Conservation (phyloP, 2,113 vertebrate genomes). For the Sinocyclocheilus anshuiensis region DNA sequence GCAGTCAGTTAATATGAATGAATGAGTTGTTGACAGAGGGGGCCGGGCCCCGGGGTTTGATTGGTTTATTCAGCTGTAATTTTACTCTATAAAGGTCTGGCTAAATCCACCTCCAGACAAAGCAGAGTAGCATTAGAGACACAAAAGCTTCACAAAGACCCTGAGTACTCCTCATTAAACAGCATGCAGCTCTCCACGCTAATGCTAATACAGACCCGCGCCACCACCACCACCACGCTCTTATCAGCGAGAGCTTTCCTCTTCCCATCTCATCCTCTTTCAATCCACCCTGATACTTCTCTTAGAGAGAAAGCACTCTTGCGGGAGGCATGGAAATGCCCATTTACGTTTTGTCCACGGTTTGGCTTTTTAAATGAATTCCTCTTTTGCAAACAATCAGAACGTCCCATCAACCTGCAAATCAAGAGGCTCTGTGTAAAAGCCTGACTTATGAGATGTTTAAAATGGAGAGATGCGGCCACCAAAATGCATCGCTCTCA, state of each 20-base stretch:
- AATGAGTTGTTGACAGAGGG: constrained; percentile 72
- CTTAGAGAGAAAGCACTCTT: constrained; percentile 38
- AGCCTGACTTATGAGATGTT: constrained; percentile 40
- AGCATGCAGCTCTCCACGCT: constrained; percentile 61
- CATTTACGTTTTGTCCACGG: constrained; percentile 46
- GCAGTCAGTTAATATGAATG: constrained; percentile 74
- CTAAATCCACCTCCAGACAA: constrained; percentile 72
- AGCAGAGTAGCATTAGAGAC: constrained; percentile 75
- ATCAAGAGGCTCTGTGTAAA: constrained; percentile 54
- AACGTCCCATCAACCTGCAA: constrained; percentile 44
- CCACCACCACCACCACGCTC: constrained; percentile 37
- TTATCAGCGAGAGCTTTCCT: constrained; percentile 30
- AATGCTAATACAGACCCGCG: constrained; percentile 74
- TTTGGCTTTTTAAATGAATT: constrained; percentile 62
- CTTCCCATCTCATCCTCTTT: constrained; percentile 54
- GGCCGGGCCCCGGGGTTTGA: constrained; percentile 62
- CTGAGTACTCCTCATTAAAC: constrained; percentile 53
- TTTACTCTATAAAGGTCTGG: constrained; percentile 71
- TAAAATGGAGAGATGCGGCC: constrained; percentile 11
- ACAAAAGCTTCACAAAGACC: constrained; percentile 74
- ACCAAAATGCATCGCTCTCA: neutral
- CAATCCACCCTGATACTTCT: constrained; percentile 6
- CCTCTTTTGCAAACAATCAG: constrained; percentile 61
- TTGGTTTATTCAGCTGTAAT: constrained; percentile 72
- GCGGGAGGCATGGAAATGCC: constrained; percentile 51